Percentiles rank a stretch among this genome's conserved stretches.
phyloP scores from a whole-genome alignment of 1,140 invertebrate species.

The Galleria mellonella region DNA sequence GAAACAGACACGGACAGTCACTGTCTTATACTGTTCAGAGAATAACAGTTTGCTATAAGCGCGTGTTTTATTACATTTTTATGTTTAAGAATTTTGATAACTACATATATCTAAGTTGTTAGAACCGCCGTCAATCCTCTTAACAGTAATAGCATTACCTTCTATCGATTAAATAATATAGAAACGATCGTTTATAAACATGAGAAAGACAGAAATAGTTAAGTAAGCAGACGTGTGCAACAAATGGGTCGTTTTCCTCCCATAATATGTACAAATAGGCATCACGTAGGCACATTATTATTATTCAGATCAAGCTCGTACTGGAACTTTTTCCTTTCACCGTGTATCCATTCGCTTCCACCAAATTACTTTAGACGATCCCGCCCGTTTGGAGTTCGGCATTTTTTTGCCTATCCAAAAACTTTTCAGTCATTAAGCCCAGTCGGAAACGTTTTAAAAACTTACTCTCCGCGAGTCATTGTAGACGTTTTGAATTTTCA shows the following conservation, averaged over 20 bases:
- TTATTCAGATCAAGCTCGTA: slow-evolving; percentile 1
- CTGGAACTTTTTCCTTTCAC: slow-evolving; percentile 3
- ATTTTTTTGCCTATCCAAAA: slow-evolving; percentile 5
- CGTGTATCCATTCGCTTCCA: slow-evolving; percentile 3
- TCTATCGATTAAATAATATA: no score
- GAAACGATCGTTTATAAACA: no score
- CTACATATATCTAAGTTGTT: no score
- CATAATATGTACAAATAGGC: slow-evolving; percentile 5
- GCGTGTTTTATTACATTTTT: no score
- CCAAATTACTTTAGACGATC: slow-evolving; percentile 2
- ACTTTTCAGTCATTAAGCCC: slow-evolving; percentile 1
- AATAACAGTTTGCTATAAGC: no score
- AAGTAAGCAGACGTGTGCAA: neutral
- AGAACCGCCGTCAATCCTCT: no score
- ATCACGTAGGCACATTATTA: slow-evolving; percentile 4
- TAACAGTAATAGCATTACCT: no score
- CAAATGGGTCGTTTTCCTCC: neutral
- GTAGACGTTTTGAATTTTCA: no score
- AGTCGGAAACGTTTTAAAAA: neutral
- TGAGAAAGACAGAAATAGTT: neutral
- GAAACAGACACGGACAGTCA: no score
- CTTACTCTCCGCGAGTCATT: no score
- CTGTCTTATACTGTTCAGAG: no score
- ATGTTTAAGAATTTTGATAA: no score
- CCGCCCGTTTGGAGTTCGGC: slow-evolving; percentile 1